These are phyloP conservation scores for Aproaerema taeniolella DNA, from an alignment of 2,888 invertebrate genomes.

Conservation along the genomic window DNA sequence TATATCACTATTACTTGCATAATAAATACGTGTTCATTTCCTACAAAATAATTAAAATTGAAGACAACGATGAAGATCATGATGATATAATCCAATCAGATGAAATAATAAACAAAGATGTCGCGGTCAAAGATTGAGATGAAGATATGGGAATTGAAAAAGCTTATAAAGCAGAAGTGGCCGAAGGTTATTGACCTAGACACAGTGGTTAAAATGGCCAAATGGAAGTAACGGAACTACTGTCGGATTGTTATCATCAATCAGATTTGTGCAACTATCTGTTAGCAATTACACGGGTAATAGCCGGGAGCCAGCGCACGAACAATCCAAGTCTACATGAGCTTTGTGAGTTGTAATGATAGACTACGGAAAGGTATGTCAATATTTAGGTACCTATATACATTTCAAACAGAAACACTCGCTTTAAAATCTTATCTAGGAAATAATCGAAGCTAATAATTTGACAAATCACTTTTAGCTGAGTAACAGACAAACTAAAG, in stretches of 20 bases:
- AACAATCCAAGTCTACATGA: too few species aligned
- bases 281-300: constrained; percentile 54
- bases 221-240: constrained; percentile 66
- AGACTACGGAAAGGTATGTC: too few species aligned
- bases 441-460: too few species aligned
- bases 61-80: background rate
- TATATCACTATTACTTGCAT: constrained; percentile 42
- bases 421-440: too few species aligned
- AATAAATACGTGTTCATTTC: constrained; percentile 44
- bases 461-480: too few species aligned
- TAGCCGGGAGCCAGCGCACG: constrained; percentile 3
- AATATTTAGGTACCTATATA: too few species aligned
- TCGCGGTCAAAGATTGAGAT: constrained; percentile 6
- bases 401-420: too few species aligned
- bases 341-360: too few species aligned
- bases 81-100: constrained; percentile 9
- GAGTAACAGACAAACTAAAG: too few species aligned
- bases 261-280: constrained; percentile 74
- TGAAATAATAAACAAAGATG: constrained; percentile 7
- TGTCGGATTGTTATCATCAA: constrained; percentile 67
- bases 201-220: constrained; percentile 71
- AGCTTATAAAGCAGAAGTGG: constrained; percentile 24
- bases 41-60: constrained; percentile 8
- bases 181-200: constrained; percentile 60
- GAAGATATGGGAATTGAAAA: constrained; percentile 9